Conservation (phyloP, 2,888 invertebrate genomes). For the Drosophila austrosaltans region DNA sequence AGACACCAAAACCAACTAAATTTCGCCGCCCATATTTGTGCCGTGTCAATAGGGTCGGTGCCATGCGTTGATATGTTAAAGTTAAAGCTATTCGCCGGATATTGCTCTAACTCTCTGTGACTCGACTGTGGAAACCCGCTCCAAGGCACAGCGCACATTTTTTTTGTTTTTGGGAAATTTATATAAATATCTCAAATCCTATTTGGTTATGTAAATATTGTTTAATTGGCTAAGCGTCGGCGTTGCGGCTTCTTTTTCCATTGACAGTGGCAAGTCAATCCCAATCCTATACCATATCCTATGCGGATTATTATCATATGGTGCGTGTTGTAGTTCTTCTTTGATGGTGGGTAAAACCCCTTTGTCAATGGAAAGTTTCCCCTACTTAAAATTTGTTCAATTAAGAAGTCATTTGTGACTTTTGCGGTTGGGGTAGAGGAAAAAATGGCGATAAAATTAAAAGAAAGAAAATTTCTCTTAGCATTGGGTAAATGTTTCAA, state of each 20-base stretch:
- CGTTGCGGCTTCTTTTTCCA: conserved; percentile 13
- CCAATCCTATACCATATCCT: conserved; percentile 6
- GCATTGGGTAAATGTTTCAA: no score
- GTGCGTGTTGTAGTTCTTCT: conserved; percentile 29
- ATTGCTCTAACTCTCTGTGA: conserved; percentile 22
- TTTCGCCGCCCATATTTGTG: conserved; percentile 51
- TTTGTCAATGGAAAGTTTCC: background rate
- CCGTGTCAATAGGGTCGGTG: conserved; percentile 63
- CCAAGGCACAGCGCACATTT: conserved; percentile 33
- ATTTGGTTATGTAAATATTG: conserved; percentile 65
- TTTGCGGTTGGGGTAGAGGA: background rate
- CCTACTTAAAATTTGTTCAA: background rate
- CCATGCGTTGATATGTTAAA: conserved; percentile 53
- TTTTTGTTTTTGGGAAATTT: conserved; percentile 57
- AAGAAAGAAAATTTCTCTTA: background rate
- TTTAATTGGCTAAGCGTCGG: conserved; percentile 61
- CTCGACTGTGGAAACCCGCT: conserved; percentile 23
- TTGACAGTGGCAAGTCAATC: conserved; percentile 38
- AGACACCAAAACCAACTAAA: conserved; percentile 71
- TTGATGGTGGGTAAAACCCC: conserved; percentile 3
- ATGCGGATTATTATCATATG: conserved; percentile 33
- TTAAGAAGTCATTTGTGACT: background rate
- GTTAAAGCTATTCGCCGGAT: conserved; percentile 60
- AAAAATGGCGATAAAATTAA: background rate
- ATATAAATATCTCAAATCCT: conserved; percentile 27